phyloP scores from a whole-genome alignment of 2,888 invertebrate genomes.

The Pristionchus fissidentatus region DNA sequence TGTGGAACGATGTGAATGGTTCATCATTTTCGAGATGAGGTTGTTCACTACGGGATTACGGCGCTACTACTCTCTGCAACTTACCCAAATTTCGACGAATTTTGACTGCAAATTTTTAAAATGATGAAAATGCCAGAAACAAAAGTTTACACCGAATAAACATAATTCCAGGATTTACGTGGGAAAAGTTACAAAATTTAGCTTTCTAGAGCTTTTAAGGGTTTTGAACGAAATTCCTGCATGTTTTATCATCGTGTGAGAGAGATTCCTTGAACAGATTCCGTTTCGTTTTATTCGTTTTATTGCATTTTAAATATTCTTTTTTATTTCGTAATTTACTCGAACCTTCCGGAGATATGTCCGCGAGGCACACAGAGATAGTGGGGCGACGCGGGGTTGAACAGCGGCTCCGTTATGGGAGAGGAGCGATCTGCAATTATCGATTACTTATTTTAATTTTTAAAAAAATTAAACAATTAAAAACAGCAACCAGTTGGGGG shows the following conservation, averaged over 20 bases:
- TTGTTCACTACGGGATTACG: no score
- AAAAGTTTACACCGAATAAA: no score
- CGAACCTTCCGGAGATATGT: constrained; percentile 39
- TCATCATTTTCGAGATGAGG: not conserved
- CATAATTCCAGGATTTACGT: no score
- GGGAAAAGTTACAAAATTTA: no score
- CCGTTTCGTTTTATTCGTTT: not conserved
- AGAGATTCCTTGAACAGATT: no score
- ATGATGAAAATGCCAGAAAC: not conserved
- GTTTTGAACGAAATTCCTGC: no score
- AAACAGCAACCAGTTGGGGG: not conserved
- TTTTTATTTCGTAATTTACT: not conserved
- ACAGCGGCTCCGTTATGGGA: constrained; percentile 12
- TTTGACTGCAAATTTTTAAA: constrained; percentile 1
- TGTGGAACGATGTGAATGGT: no score
- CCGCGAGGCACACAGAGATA: constrained; percentile 34
- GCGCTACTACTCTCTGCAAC: no score
- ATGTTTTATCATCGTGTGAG: no score
- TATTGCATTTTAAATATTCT: not conserved
- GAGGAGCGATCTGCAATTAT: constrained; percentile 18
- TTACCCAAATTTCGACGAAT: not conserved
- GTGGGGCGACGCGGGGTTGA: constrained; percentile 33
- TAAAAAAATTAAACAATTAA: not conserved
- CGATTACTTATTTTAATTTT: no score
- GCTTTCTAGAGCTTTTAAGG: no score